Percentiles rank a stretch among this genome's conserved stretches.
Evolutionary conservation across 2,113 vertebrate genomes (phyloP).

Genomic region (Falco punctatus): DNA sequence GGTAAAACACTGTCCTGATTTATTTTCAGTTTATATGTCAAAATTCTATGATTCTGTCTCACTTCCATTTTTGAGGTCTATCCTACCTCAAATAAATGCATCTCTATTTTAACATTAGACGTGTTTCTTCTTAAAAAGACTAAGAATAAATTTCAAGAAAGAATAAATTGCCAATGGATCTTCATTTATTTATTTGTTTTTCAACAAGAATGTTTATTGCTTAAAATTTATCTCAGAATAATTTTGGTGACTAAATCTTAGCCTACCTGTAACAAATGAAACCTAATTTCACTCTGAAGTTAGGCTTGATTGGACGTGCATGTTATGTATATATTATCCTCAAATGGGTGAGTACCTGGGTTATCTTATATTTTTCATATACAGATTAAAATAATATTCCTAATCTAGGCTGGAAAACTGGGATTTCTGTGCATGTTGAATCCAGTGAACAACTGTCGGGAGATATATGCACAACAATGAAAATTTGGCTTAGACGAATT

Average conservation of each 20-base stretch:
- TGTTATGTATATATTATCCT: neutral
- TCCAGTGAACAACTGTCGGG: neutral
- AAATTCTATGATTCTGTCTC: neutral
- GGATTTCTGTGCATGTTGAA: neutral
- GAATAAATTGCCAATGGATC: neutral
- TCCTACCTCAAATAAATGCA: neutral
- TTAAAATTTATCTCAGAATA: neutral
- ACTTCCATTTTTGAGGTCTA: neutral
- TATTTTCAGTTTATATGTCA: neutral
- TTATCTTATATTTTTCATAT: neutral
- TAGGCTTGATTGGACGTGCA: neutral
- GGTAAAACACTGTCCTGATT: neutral
- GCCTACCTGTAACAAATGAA: neutral
- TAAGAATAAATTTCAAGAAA: neutral
- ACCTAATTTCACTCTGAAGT: neutral
- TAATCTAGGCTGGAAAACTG: neutral
- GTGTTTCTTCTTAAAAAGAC: neutral
- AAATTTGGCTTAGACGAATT: neutral
- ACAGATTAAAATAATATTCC: neutral
- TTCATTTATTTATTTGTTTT: neutral
- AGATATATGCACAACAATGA: neutral
- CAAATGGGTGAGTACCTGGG: neutral
- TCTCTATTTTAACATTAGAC: neutral
- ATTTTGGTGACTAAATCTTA: neutral
- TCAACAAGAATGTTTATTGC: neutral